These are phyloP conservation scores for Hippopotamyrus pictus DNA, from an alignment of 2,797 vertebrate species.

Conservation along the genomic window DNA sequence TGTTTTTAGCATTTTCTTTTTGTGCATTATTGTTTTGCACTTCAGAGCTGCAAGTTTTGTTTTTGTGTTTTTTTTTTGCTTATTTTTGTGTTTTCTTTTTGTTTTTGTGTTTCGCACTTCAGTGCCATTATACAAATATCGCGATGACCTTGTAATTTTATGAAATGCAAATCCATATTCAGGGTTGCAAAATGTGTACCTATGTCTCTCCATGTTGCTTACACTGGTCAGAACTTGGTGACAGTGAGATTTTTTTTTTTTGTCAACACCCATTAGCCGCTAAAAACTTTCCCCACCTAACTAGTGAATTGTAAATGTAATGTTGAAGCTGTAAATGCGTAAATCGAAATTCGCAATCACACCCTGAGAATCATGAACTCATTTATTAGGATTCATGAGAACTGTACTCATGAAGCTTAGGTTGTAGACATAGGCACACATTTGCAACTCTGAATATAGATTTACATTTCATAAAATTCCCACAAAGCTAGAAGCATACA, in stretches of 20 bases:
- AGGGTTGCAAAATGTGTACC: background rate
- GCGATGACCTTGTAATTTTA: background rate
- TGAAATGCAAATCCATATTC: background rate
- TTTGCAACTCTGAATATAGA: background rate
- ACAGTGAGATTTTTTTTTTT: background rate
- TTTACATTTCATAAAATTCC: background rate
- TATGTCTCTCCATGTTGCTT: background rate
- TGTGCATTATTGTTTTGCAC: background rate
- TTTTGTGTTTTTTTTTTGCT: background rate
- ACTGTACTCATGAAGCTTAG: background rate
- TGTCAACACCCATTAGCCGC: background rate
- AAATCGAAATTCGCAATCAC: background rate
- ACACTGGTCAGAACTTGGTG: background rate
- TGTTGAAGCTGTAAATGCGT: background rate
- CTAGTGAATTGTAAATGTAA: background rate
- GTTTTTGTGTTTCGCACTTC: background rate
- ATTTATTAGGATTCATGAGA: background rate
- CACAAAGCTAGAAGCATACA: background rate
- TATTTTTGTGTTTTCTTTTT: background rate
- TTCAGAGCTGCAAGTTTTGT: background rate
- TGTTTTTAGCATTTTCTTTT: too few relatives aligned
- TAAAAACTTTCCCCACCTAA: background rate
- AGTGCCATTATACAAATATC: background rate
- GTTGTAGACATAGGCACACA: background rate
- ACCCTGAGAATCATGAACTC: background rate